phyloP scores from a whole-genome alignment of 2,113 vertebrate genomes.

The Engraulis encrasicolus region DNA sequence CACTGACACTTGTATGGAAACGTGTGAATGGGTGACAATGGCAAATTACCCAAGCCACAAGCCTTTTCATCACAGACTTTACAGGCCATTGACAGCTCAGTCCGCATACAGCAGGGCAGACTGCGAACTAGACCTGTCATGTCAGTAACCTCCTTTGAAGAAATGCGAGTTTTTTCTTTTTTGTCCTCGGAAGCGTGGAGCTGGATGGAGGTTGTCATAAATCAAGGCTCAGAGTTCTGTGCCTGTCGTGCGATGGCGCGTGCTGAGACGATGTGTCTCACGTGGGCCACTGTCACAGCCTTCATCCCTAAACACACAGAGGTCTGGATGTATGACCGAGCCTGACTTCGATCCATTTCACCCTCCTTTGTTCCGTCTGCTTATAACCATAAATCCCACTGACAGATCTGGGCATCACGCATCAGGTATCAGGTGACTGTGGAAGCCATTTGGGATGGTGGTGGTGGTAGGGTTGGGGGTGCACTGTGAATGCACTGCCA shows the following conservation, averaged over 20 bases:
- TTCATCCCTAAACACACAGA: neutral
- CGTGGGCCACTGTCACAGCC: neutral
- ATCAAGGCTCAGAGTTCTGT: neutral
- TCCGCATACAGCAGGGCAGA: neutral
- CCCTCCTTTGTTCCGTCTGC: neutral
- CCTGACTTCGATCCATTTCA: neutral
- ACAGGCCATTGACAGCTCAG: neutral
- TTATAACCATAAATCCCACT: neutral
- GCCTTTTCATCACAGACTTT: neutral
- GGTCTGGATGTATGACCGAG: neutral
- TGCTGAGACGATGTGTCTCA: neutral
- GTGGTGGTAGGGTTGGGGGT: too few species aligned
- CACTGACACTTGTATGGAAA: neutral
- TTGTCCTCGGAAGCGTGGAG: conserved; percentile 4
- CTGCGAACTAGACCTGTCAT: neutral
- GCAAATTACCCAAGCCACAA: neutral
- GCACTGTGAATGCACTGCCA: too few species aligned
- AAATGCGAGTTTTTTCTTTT: neutral
- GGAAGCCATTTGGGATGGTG: too few species aligned
- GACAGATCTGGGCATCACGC: neutral
- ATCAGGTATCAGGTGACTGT: too few species aligned
- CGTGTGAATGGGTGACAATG: conserved; percentile 3
- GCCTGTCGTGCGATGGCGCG: neutral
- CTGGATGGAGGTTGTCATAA: neutral
- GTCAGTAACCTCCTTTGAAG: too few species aligned